phyloP scores from a whole-genome alignment of 2,113 vertebrate species.

The Odontesthes bonariensis region DNA sequence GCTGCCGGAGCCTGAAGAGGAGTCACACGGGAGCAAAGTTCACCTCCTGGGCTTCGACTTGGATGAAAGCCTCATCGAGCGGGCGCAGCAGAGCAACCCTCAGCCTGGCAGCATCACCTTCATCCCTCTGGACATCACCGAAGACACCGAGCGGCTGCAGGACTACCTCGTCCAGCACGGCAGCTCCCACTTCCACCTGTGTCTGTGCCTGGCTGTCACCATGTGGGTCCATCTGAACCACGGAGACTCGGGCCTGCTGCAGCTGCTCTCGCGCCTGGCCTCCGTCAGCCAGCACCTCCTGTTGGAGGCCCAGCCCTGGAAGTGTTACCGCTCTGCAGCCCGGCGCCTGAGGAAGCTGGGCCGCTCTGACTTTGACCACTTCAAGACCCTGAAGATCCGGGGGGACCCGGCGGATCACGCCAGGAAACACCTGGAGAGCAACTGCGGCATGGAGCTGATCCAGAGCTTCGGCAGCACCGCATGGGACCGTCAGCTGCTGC shows the following conservation, averaged over 20 bases:
- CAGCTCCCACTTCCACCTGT: constrained; percentile 85
- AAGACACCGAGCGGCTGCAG: constrained; percentile 68
- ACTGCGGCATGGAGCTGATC: constrained; percentile 87
- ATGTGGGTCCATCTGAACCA: constrained; percentile 98
- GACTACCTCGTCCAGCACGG: constrained; percentile 82
- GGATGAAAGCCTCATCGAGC: constrained; percentile 85
- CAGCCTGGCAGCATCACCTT: constrained; percentile 86
- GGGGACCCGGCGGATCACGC: constrained; percentile 85
- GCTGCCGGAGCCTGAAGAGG: constrained; percentile 66
- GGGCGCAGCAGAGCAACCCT: constrained; percentile 86
- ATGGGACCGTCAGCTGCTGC: constrained; percentile 90
- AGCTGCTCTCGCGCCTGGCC: constrained; percentile 86
- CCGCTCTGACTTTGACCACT: constrained; percentile 89
- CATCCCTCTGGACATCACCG: constrained; percentile 87
- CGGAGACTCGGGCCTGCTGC: constrained; percentile 86
- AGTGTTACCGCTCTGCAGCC: constrained; percentile 92
- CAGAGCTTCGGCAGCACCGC: constrained; percentile 88
- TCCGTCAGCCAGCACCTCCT: constrained; percentile 86
- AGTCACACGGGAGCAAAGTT: constrained; percentile 46
- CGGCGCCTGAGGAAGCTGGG: constrained; percentile 91
- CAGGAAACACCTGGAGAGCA: constrained; percentile 83
- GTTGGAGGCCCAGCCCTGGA: constrained; percentile 94
- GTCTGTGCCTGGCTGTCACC: constrained; percentile 91
- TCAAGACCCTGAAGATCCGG: constrained; percentile 84
- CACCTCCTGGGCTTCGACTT: constrained; percentile 91